These are phyloP conservation scores for Carcharodon carcharias DNA, from an alignment of 2,797 vertebrate species.

Conservation along the genomic window DNA sequence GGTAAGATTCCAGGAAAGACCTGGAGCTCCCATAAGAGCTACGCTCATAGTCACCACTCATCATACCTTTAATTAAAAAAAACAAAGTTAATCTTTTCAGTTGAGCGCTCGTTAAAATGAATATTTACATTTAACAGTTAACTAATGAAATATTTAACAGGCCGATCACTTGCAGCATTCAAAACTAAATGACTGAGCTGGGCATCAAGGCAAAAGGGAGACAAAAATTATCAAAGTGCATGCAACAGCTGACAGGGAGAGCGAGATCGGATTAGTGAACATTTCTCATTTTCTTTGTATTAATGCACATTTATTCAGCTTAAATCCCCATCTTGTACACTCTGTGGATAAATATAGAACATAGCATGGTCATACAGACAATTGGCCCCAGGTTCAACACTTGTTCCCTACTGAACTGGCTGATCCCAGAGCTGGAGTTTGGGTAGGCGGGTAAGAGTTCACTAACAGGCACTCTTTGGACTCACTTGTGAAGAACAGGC, in stretches of 20 bases:
- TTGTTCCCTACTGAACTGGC: neutral
- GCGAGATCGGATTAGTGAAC: neutral
- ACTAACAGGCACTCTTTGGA: neutral
- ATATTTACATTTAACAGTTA: neutral
- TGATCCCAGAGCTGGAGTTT: neutral
- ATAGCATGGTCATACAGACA: neutral
- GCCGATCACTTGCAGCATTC: neutral
- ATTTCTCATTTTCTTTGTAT: neutral
- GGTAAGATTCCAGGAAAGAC: conserved; percentile 65
- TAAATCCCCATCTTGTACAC: neutral
- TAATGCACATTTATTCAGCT: neutral
- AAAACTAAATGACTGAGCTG: neutral
- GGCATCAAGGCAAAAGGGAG: conserved; percentile 1
- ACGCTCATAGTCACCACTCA: conserved; percentile 69
- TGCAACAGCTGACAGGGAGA: conserved; percentile 1
- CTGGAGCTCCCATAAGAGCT: conserved; percentile 68
- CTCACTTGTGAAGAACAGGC: neutral
- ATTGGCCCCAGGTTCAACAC: neutral
- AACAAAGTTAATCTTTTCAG: conserved; percentile 42
- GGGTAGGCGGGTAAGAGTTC: neutral
- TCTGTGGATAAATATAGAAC: neutral
- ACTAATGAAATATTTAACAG: neutral
- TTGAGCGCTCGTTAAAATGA: neutral
- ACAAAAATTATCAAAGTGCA: neutral
- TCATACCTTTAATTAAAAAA: conserved; percentile 60